Percentiles rank a stretch among this genome's conserved stretches.
Conservation (phyloP, 1,140 invertebrate species). For the Stratiolaelaps scimitus region DNA sequence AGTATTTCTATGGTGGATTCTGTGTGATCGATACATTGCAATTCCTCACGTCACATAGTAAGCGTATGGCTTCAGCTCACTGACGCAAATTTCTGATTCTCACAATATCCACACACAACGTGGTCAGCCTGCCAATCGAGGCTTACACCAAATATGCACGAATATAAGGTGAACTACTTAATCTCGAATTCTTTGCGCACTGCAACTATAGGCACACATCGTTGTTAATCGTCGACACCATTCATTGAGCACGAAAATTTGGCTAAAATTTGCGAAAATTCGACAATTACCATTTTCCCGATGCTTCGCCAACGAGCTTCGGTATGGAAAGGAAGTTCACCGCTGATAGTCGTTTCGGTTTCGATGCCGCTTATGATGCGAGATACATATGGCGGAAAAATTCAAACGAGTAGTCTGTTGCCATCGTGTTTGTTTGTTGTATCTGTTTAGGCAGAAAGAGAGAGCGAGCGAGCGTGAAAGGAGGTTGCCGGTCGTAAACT, state of each 20-base stretch:
- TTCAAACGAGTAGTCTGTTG: too few species aligned
- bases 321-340: constrained; percentile 23
- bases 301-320: constrained; percentile 14
- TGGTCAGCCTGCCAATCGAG: background rate
- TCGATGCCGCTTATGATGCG: background rate
- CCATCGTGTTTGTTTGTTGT: too few species aligned
- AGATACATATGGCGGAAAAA: background rate
- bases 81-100: too few species aligned
- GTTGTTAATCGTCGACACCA: background rate
- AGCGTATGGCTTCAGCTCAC: background rate
- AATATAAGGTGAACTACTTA: background rate
- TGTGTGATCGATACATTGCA: background rate
- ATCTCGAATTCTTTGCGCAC: background rate
- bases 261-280: background rate
- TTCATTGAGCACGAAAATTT: background rate
- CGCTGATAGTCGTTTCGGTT: background rate
- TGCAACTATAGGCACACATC: background rate
- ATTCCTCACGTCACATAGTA: background rate
- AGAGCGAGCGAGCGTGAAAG: too few species aligned
- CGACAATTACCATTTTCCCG: constrained; percentile 24
- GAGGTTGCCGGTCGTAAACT: too few species aligned
- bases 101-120: background rate
- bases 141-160: background rate
- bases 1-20: background rate
- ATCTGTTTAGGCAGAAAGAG: too few species aligned